A percentile compares a stretch with the other conserved stretches of the same genome.
These are phyloP conservation scores for Himalopsyche phryganea DNA, from an alignment of 1,140 invertebrate species.

Conservation along the genomic window DNA sequence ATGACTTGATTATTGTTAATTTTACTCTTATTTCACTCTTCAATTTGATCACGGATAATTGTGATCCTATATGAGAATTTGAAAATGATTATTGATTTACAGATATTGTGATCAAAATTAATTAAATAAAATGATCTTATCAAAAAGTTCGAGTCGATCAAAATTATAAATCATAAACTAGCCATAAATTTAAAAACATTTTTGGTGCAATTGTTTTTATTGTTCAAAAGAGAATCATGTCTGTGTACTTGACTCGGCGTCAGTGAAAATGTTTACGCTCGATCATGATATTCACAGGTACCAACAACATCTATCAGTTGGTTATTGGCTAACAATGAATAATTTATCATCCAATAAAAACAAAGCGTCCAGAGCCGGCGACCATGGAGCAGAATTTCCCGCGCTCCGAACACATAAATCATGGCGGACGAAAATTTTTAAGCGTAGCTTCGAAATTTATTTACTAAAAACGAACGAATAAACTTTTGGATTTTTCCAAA, in stretches of 20 bases:
- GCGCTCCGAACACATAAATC: conserved; percentile 30
- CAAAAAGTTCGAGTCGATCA: no score
- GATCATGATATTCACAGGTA: conserved; percentile 2
- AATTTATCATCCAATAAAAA: conserved; percentile 35
- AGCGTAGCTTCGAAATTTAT: conserved; percentile 32
- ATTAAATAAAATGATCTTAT: no score
- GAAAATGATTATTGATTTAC: no score
- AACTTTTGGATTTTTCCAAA: conserved; percentile 24
- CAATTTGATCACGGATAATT: no score
- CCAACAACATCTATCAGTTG: conserved; percentile 22
- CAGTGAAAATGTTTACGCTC: conserved; percentile 8
- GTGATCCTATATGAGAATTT: no score
- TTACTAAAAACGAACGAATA: conserved; percentile 31
- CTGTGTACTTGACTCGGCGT: conserved; percentile 9
- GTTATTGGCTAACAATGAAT: conserved; percentile 34
- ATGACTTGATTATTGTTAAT: no score
- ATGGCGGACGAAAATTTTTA: conserved; percentile 29
- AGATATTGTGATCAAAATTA: no score
- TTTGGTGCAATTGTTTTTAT: no score
- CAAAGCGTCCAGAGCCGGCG: conserved; percentile 16
- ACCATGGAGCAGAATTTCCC: conserved; percentile 20
- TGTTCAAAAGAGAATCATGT: background rate
- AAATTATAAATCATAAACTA: no score
- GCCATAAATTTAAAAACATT: no score
- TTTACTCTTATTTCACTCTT: no score